phyloP scores from a whole-genome alignment of 2,888 invertebrate species.

The Yponomeuta sedellus region DNA sequence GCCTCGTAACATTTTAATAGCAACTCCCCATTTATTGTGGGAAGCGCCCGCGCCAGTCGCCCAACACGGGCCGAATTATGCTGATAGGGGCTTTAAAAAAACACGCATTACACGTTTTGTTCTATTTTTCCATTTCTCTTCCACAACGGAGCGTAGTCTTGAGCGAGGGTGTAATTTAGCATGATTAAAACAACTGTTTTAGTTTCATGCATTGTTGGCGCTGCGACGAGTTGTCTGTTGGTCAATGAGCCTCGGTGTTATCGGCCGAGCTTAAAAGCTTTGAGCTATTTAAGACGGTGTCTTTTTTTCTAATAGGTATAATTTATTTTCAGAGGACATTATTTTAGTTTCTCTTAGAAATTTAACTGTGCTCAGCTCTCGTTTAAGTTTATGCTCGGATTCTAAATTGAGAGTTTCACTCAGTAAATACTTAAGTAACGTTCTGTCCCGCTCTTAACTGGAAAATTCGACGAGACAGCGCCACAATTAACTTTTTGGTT shows the following conservation, averaged over 20 bases:
- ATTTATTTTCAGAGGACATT: neutral
- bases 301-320: neutral
- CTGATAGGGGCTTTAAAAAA: conserved; percentile 9
- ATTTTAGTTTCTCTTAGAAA: no score
- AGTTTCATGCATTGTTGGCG: conserved; percentile 6
- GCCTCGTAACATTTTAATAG: conserved; percentile 70
- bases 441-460: no score
- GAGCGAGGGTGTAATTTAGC: conserved; percentile 5
- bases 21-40: conserved; percentile 57
- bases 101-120: conserved; percentile 7
- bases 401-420: no score
- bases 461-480: no score
- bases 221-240: neutral
- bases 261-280: neutral
- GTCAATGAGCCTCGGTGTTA: neutral
- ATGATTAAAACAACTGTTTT: conserved; percentile 1
- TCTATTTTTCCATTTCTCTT: neutral
- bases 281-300: neutral
- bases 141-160: neutral
- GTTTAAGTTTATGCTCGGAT: no score
- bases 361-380: no score
- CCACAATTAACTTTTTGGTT: no score
- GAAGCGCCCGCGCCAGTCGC: conserved; percentile 31
- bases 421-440: no score
- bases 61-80: conserved; percentile 12